Evolutionary conservation across 92 coral and sea anemone species (phyloP).

Genomic region (Epizoanthus stellaris): DNA sequence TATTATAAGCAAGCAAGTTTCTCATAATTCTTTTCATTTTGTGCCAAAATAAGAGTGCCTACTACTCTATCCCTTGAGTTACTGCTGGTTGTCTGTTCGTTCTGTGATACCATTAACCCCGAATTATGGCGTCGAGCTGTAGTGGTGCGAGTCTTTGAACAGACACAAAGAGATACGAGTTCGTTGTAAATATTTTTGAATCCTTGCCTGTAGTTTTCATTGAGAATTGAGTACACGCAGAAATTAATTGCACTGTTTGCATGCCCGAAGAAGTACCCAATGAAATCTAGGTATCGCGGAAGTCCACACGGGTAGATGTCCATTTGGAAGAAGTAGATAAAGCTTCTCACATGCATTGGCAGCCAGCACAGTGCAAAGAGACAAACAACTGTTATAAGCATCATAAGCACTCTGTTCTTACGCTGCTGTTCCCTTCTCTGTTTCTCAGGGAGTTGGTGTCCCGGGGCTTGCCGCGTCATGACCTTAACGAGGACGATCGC

Average conservation of each 20-base stretch:
- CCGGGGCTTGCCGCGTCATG: slow-evolving; percentile 28
- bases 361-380: slow-evolving; percentile 81
- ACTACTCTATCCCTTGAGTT: neutral
- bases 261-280: slow-evolving; percentile 83
- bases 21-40: neutral
- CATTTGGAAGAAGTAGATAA: slow-evolving; percentile 64
- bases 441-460: slow-evolving; percentile 34
- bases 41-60: neutral
- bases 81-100: slow-evolving; percentile 11
- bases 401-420: slow-evolving; percentile 14
- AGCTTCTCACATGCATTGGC: slow-evolving; percentile 72
- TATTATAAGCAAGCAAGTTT: neutral
- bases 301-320: slow-evolving; percentile 68
- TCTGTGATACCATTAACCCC: slow-evolving; percentile 10
- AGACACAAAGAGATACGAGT: slow-evolving; percentile 4
- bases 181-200: slow-evolving; percentile 23
- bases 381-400: slow-evolving; percentile 38
- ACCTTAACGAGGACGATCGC: slow-evolving; percentile 56
- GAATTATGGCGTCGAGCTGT: neutral
- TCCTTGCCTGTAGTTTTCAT: slow-evolving; percentile 55
- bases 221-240: slow-evolving; percentile 70
- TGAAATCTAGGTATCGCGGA: slow-evolving; percentile 67
- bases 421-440: slow-evolving; percentile 24
- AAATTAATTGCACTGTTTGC: slow-evolving; percentile 77
- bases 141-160: neutral